Evolutionary conservation across 2,113 vertebrate genomes (phyloP).

Genomic region (Gymnobelideus leadbeateri): DNA sequence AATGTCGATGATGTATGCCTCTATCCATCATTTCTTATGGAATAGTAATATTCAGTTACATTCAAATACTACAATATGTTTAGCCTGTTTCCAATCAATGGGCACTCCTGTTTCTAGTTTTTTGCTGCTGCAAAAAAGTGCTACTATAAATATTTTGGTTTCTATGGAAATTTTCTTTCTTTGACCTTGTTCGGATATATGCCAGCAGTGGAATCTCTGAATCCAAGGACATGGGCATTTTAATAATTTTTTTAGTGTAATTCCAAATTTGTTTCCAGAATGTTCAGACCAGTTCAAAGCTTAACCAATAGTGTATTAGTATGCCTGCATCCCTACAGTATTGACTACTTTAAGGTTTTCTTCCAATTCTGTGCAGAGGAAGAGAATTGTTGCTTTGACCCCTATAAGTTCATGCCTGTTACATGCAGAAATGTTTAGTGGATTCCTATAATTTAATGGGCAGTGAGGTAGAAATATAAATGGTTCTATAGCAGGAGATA

Average conservation of each 20-base stretch:
- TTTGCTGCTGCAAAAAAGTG: not conserved
- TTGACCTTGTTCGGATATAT: not conserved
- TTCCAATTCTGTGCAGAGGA: not conserved
- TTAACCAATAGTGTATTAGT: not conserved
- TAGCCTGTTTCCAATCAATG: not conserved
- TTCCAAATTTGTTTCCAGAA: not conserved
- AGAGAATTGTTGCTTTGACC: not conserved
- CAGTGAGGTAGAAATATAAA: constrained; percentile 48
- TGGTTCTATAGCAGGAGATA: constrained; percentile 33
- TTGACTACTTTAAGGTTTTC: not conserved
- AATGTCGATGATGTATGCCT: not conserved
- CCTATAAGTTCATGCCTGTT: not conserved
- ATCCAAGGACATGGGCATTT: not conserved
- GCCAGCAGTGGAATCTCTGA: not conserved
- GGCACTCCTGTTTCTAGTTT: not conserved
- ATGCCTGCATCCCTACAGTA: not conserved
- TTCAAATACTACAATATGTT: not conserved
- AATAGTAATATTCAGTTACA: not conserved
- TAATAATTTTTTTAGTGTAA: not conserved
- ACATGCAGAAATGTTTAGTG: not conserved
- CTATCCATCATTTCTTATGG: not conserved
- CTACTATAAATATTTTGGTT: not conserved
- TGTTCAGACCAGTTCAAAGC: not conserved
- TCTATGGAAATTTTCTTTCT: not conserved
- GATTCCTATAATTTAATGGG: not conserved